These are phyloP conservation scores for Apodemus sylvaticus DNA, from an alignment of 2,113 vertebrate genomes.

Conservation along the genomic window DNA sequence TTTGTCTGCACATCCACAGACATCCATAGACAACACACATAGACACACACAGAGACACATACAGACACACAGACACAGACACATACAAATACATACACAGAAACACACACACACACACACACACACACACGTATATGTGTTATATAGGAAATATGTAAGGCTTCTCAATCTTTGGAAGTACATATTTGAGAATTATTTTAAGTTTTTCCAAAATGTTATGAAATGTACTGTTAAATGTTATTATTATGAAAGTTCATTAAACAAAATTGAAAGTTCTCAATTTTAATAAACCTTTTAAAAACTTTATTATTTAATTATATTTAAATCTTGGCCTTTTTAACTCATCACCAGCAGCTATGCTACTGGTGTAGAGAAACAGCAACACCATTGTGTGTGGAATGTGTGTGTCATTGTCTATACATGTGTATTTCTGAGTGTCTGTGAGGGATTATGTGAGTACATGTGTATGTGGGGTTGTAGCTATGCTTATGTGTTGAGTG, in stretches of 20 bases:
- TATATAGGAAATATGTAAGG: background rate
- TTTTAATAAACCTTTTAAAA: conserved; percentile 34
- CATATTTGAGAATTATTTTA: conserved; percentile 28
- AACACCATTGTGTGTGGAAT: background rate
- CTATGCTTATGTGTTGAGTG: background rate
- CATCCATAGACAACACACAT: background rate
- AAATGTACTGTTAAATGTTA: background rate
- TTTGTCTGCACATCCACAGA: background rate
- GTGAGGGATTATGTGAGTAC: background rate
- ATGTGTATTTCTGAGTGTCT: background rate
- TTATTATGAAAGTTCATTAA: conserved; percentile 38
- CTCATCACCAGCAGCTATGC: background rate
- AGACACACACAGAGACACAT: background rate
- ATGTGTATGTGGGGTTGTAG: too few relatives aligned
- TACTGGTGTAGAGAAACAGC: background rate
- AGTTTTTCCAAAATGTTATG: conserved; percentile 38
- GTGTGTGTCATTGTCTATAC: background rate
- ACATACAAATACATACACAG: background rate
- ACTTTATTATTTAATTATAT: conserved; percentile 31
- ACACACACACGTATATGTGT: background rate
- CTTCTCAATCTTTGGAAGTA: conserved; percentile 31
- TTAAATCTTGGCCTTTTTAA: conserved; percentile 1
- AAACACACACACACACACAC: background rate
- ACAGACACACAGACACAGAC: background rate
- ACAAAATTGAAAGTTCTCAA: conserved; percentile 38